A percentile compares a stretch with the other conserved stretches of the same genome.
Evolutionary conservation across 2,797 vertebrate genomes (phyloP).

Genomic region (Platyrinchus mystaceus): DNA sequence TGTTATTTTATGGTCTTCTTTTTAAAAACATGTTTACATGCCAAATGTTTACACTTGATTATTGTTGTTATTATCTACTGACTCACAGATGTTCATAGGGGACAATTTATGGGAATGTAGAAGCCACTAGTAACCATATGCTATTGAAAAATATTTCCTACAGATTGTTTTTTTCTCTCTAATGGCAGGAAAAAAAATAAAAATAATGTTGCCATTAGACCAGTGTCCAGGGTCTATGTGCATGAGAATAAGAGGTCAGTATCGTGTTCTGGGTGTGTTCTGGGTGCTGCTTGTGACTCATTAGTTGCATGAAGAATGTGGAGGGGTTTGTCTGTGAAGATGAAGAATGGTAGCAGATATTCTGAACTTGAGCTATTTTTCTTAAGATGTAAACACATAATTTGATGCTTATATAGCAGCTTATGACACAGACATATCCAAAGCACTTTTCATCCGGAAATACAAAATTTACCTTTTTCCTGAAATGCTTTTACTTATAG

Average conservation of each 20-base stretch:
- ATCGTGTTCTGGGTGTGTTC: background rate
- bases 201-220: background rate
- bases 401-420: background rate
- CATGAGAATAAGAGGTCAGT: background rate
- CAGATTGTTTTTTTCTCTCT: background rate
- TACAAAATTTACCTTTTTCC: background rate
- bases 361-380: background rate
- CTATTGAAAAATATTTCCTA: background rate
- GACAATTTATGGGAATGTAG: background rate
- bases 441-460: background rate
- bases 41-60: background rate
- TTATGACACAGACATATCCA: background rate
- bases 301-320: background rate
- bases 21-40: rapidly evolving
- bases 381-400: background rate
- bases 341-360: background rate
- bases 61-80: background rate
- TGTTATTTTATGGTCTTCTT: background rate
- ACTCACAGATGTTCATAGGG: background rate
- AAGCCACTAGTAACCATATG: background rate
- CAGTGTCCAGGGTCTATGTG: background rate
- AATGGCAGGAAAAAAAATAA: background rate
- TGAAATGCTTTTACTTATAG: background rate
- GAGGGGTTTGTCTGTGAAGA: background rate
- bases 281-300: background rate